Conservation (phyloP, 2,888 invertebrate species). For the Drosophila helvetica region DNA sequence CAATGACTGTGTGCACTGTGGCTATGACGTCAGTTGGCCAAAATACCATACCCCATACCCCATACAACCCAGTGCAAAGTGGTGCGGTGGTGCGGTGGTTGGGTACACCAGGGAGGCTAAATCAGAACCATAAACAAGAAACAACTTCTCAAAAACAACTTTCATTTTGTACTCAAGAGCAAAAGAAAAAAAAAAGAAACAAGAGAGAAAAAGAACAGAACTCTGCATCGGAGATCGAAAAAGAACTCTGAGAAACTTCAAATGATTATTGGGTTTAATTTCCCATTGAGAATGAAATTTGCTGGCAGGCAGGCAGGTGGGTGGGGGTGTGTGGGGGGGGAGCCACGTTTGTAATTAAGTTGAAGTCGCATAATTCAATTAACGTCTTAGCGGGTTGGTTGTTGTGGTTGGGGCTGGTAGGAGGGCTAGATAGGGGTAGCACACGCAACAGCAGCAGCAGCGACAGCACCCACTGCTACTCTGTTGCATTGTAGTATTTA, state of each 20-base stretch:
- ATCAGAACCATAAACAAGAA: constrained; percentile 70
- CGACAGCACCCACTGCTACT: constrained; percentile 51
- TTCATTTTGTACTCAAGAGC: constrained; percentile 69
- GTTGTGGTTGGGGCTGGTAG: constrained; percentile 41
- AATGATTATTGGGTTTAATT: constrained; percentile 60
- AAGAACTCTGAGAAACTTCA: constrained; percentile 33
- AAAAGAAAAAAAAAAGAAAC: constrained; percentile 20
- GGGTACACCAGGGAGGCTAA: constrained; percentile 58
- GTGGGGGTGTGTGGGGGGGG: no score
- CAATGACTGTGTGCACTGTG: constrained; percentile 16
- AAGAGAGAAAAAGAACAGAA: constrained; percentile 17
- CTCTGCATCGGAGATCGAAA: neutral
- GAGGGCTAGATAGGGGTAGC: constrained; percentile 15
- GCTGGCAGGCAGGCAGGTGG: constrained; percentile 6
- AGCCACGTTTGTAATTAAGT: constrained; percentile 72
- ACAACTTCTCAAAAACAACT: constrained; percentile 76
- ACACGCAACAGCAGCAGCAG: constrained; percentile 28
- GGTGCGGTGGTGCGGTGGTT: no score
- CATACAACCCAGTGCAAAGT: no score
- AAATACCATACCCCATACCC: constrained; percentile 63
- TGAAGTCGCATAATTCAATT: constrained; percentile 81
- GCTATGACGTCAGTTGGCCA: constrained; percentile 69
- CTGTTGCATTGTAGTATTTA: constrained; percentile 59
- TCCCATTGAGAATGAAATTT: constrained; percentile 52
- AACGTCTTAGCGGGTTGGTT: constrained; percentile 76